phyloP scores from a whole-genome alignment of 2,888 invertebrate species.

The Stegana nigrithorax region DNA sequence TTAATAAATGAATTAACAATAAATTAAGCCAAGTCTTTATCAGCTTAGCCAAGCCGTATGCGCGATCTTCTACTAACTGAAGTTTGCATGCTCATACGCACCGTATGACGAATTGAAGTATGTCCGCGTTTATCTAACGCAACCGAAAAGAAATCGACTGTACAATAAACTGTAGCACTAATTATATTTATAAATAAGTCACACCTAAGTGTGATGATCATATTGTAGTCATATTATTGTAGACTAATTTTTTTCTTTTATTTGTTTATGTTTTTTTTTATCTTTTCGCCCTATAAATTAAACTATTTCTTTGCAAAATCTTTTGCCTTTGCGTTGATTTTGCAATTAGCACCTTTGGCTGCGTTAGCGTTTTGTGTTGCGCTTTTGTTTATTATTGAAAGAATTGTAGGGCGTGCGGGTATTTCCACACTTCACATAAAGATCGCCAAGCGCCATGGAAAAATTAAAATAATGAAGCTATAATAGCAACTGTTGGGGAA shows the following conservation, averaged over 20 bases:
- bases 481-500: too few species aligned
- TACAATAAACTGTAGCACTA: background rate
- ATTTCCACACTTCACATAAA: too few species aligned
- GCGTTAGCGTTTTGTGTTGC: too few species aligned
- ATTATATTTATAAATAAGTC: background rate
- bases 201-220: too few species aligned
- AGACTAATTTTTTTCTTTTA: background rate
- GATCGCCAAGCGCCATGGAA: too few species aligned
- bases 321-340: background rate
- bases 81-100: conserved; percentile 46
- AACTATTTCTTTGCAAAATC: background rate
- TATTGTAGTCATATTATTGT: background rate
- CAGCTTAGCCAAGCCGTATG: conserved; percentile 42
- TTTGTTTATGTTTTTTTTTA: background rate
- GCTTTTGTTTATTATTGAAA: background rate
- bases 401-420: too few species aligned
- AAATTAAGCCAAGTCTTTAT: background rate
- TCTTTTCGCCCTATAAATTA: background rate
- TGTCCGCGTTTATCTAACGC: background rate
- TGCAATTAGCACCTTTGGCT: too few species aligned
- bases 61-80: conserved; percentile 36
- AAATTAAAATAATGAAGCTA: too few species aligned
- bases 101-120: conserved; percentile 16
- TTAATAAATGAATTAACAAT: background rate
- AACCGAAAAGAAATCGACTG: too few species aligned